Base-by-base conservation (phyloP, 2,797 vertebrate genomes). In the Lutjanus argentimaculatus region DNA sequence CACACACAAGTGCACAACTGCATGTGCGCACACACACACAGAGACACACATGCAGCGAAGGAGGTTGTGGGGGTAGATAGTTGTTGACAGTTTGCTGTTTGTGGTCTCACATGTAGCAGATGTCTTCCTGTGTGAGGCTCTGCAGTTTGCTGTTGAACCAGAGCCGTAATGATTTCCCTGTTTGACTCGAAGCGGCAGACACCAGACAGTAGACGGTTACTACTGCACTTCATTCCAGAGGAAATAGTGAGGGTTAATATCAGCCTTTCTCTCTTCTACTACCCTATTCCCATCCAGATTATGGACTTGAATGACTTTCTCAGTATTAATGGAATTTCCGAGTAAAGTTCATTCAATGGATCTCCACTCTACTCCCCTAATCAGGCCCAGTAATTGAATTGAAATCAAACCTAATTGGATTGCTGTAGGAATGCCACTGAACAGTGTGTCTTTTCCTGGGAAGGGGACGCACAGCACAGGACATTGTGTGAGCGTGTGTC, bases 371-470 rank as follows among this genome's bases (percentile, higher is more conserved):
- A 58, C 90, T 90, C 82, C 87, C 82, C 83, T 89, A 90, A 92
- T n/a, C 83, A 40, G 85, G 77, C 71, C 71, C 85, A 69, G 85
- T 94, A 93, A 95, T 93, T 92, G 81, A 94, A 93, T 94, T 91
- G 91, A 93, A 94, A 93, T 93, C 91, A 91, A 91, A 90, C 85
- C 82, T 94, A 94, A 95, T 93, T 94, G 92, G 90, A 95, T 95
- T 94, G 89, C 77, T 72, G 80, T 79, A 83, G 87, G 91, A 94
- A 94, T 94, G 90, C 86, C 83, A 87, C 86, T 83, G 91, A 92
- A 93, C 92, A 89, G 75, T 70, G 75, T 57, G 72, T 83, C 80
- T 88, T 73, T 92, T 87, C 88, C 87, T 83, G 80, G 85, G 90
- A 91, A 88, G 69, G 82, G 71, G 80, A 53, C 42, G 25, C 69